Percentiles rank a stretch among this genome's conserved stretches.
Evolutionary conservation across 2,113 vertebrate genomes (phyloP).

Genomic region (Serilophus lunatus): DNA sequence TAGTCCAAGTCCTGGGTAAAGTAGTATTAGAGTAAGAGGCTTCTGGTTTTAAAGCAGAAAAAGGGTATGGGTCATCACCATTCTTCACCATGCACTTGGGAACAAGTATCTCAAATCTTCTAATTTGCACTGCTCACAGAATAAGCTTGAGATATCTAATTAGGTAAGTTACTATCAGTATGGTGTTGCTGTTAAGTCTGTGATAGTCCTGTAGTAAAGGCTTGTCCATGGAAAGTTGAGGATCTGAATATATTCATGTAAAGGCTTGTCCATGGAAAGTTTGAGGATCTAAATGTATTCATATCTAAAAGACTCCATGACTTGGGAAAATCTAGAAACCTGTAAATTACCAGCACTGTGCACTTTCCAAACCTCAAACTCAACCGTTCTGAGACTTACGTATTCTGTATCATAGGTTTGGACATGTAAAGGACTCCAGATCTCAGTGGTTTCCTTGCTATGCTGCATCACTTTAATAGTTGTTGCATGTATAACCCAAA

Average conservation of each 20-base stretch:
- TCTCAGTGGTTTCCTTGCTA: not conserved
- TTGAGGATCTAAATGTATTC: not conserved
- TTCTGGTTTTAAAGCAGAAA: not conserved
- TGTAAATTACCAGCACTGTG: not conserved
- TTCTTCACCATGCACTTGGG: not conserved
- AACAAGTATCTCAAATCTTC: not conserved
- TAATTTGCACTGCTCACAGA: not conserved
- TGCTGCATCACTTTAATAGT: not conserved
- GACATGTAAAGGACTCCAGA: not conserved
- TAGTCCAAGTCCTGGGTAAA: not conserved
- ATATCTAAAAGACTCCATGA: not conserved
- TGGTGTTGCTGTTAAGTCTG: not conserved
- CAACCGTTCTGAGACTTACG: not conserved
- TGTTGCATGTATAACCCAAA: not conserved
- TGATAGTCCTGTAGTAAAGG: not conserved
- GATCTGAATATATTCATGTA: not conserved
- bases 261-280: not conserved
- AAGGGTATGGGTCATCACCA: fast-evolving
- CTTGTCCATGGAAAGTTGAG: not conserved
- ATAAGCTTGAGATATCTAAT: not conserved
- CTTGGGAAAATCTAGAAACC: not conserved
- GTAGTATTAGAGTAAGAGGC: not conserved
- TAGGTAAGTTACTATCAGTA: not conserved
- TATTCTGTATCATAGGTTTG: not conserved
- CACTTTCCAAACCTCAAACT: not conserved